A percentile compares a stretch with the other conserved stretches of the same genome.
These are phyloP conservation scores for Pontoporia blainvillei DNA, from an alignment of 2,113 vertebrate genomes.

Conservation along the genomic window DNA sequence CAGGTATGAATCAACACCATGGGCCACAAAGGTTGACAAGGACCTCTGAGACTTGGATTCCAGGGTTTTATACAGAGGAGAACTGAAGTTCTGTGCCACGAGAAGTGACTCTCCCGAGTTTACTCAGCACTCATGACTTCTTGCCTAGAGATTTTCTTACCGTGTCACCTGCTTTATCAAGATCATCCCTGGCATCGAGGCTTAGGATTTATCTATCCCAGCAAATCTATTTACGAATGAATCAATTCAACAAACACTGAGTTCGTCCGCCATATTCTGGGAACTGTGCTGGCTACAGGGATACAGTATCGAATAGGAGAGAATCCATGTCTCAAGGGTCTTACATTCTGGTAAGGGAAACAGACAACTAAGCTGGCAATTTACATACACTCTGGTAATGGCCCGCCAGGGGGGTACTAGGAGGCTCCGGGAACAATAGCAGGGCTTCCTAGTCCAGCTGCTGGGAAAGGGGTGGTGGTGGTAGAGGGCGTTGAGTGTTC, in stretches of 20 bases:
- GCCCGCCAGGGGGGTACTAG: not conserved
- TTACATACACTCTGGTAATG: not conserved
- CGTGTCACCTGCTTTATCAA: not conserved
- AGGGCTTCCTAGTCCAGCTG: not conserved
- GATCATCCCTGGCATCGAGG: not conserved
- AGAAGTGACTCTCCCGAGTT: not conserved
- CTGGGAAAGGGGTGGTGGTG: not conserved
- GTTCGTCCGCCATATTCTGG: not conserved
- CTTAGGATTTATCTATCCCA: not conserved
- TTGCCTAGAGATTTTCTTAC: not conserved
- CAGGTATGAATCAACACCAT: not conserved
- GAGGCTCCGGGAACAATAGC: not conserved
- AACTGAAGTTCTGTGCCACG: not conserved
- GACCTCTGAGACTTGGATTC: not conserved
- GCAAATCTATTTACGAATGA: not conserved
- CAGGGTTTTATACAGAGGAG: not conserved
- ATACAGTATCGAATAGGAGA: not conserved
- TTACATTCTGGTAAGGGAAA: not conserved
- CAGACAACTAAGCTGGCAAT: not conserved
- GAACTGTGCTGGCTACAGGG: not conserved
- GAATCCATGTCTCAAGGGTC: not conserved
- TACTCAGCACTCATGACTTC: not conserved
- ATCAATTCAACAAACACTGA: not conserved
- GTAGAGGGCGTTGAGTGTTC: not conserved
- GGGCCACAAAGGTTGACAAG: not conserved